Evolutionary conservation across 2,113 vertebrate genomes (phyloP).

Genomic region (Lanius ludovicianus): DNA sequence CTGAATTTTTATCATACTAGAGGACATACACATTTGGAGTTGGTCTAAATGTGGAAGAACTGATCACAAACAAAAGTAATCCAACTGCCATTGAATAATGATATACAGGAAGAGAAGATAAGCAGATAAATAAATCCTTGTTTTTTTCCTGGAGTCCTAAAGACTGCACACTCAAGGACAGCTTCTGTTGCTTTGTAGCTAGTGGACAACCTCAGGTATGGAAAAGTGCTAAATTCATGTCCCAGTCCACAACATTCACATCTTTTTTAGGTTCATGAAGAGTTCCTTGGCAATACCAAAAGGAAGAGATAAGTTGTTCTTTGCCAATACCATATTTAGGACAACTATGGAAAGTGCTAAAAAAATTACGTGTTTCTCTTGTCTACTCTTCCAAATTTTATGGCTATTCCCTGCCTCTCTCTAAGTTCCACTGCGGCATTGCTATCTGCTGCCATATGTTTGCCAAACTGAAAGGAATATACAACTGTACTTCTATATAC

Average conservation of each 20-base stretch:
- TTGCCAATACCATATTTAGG: neutral
- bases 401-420: neutral
- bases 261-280: neutral
- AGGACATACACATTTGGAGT: neutral
- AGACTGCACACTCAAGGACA: neutral
- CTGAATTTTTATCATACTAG: neutral
- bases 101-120: neutral
- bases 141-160: neutral
- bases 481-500: neutral
- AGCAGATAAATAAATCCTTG: constrained; percentile 3
- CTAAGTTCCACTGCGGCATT: neutral
- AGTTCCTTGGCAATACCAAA: neutral
- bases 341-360: neutral
- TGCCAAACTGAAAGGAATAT: neutral
- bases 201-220: neutral
- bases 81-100: neutral
- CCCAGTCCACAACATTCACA: neutral
- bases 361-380: neutral
- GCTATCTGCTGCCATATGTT: neutral
- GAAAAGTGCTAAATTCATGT: neutral
- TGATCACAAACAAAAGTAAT: constrained; percentile 40
- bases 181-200: neutral
- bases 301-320: neutral
- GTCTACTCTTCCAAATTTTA: neutral
- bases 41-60: neutral